Base-by-base conservation (phyloP, 2,888 invertebrate genomes). In the Drosophila dives region DNA sequence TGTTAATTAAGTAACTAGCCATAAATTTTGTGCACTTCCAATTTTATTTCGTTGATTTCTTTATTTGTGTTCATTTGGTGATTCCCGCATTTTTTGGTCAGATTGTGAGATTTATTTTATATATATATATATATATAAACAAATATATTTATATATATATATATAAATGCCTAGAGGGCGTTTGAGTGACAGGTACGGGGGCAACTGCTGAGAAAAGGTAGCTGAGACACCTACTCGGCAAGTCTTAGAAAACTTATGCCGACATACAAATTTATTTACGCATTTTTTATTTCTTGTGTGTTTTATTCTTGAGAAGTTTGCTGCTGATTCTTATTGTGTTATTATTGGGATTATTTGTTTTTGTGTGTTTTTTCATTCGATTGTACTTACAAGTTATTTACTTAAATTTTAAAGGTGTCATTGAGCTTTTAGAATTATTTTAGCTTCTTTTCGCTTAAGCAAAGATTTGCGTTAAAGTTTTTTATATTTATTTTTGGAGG, bases 171-270 rank as follows among this genome's bases (percentile, higher is more conserved):
- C 59, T 29, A 68, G 75, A 72, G 59, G 89, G 86, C 75, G 71
- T 78, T 75, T 83, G 81, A 89, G 70, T 84, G 89, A 86, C 83
- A 81, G 86, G 72, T 70, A 64, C 67, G 70, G 72, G 59, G 76
- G 59, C 49, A 50, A 59, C 45, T 67, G 59, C 55, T 62, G 67
- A 63, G 65, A 56, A 64, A 66, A 72, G 64, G 64, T 78, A 61
- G 63, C 64, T 17, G 48, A 40, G 67, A 65, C 72, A 64, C 66
- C 70, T 75, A 75, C 76, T 80, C 59, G 20, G 54, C 34, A 59
- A 36, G 61, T 64, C 66, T 51, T 56, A 40, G 42, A 45, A 66
- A 42, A 26, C 33, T 40, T 20, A 49, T 36, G 17, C 38, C 10
- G 20, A 48, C 48, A 53, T 12, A 45, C 11, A 61, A n/a, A 56